Base-by-base conservation (phyloP, 2,888 invertebrate genomes). In the Aleiodes alternator region DNA sequence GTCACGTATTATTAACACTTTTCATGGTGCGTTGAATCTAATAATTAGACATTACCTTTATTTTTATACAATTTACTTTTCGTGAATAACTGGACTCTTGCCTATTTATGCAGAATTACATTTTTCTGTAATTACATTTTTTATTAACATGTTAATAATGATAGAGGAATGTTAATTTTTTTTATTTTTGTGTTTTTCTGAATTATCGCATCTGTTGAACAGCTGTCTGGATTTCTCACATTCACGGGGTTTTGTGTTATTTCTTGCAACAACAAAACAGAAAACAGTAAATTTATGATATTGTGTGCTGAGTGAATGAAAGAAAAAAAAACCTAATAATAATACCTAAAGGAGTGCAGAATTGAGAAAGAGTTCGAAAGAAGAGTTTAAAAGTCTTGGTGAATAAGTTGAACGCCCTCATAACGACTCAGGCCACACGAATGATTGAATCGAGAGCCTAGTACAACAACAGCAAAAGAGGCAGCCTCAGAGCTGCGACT, bases 361-460 rank as follows among this genome's bases (percentile, higher is more conserved):
- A 43, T 43, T 43, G 43, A 43, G 43, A 43, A 43, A 43, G 43
- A 43, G 9, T 43, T 34, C 12, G 53, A 14, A 5, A 59, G 14
- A 31, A 48, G 14, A 59, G 57, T 57, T 48, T 43, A 6, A 57
- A 59, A 71, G 14, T 57, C 29, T 59, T 51, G 53, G 66, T 69
- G 43, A 43, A 53, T 59, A 82, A 82, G 88, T 88, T 88, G 88
- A 88, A 88, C 84, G 88, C 82, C 87, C 88, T 86, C 84, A 82
- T 83, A 84, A 85, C 82, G 84, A 82, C 85, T 83, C 80, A 80
- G 79, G n/a, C 61, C 83, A 83, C 79, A 83, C 81, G 80, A 85
- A 83, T 81, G 83, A 85, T 85, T 82, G 83, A 85, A 77, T 75
- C 82, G 77, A 76, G 57, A 43, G 43, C 43, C 43, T 77, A 73